Evolutionary conservation across 2,113 vertebrate genomes (phyloP).

Genomic region (Spheniscus mendiculus): DNA sequence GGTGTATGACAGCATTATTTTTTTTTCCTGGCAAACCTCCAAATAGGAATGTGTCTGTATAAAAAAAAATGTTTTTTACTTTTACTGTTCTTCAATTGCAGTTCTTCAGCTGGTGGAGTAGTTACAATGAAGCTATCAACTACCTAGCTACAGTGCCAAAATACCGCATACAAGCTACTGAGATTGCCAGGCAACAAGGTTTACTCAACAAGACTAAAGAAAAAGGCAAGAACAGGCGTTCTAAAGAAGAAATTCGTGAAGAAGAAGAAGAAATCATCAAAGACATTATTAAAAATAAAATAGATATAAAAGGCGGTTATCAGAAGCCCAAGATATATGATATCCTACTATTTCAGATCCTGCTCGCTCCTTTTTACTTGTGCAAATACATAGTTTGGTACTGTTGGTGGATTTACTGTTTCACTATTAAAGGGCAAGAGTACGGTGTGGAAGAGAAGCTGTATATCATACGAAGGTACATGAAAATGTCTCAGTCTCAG

Average conservation of each 20-base stretch:
- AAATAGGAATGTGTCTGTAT: background rate
- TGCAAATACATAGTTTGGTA: slow-evolving; percentile 86
- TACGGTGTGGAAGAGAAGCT: slow-evolving; percentile 91
- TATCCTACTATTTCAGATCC: slow-evolving; percentile 91
- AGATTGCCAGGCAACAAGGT: slow-evolving; percentile 94
- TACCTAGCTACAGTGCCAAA: slow-evolving; percentile 94
- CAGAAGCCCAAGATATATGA: slow-evolving; percentile 92
- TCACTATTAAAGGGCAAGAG: slow-evolving; percentile 88
- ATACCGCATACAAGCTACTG: slow-evolving; percentile 93
- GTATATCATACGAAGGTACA: slow-evolving; percentile 90
- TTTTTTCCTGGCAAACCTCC: background rate
- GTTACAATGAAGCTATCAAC: slow-evolving; percentile 95
- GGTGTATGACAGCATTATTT: background rate
- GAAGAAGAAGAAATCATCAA: slow-evolving; percentile 96
- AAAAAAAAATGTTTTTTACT: background rate
- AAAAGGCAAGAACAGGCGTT: slow-evolving; percentile 90
- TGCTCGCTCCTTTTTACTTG: slow-evolving; percentile 88
- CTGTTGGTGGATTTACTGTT: slow-evolving; percentile 88
- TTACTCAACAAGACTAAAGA: slow-evolving; percentile 91
- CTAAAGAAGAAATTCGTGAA: slow-evolving; percentile 94
- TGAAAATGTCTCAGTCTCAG: slow-evolving; percentile 96
- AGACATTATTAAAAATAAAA: slow-evolving; percentile 97
- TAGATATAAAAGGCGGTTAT: slow-evolving; percentile 97
- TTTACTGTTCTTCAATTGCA: slow-evolving; percentile 68
- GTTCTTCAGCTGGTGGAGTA: slow-evolving; percentile 99